Base-by-base conservation (phyloP, 2,797 vertebrate species). In the Loris lydekkerianus region DNA sequence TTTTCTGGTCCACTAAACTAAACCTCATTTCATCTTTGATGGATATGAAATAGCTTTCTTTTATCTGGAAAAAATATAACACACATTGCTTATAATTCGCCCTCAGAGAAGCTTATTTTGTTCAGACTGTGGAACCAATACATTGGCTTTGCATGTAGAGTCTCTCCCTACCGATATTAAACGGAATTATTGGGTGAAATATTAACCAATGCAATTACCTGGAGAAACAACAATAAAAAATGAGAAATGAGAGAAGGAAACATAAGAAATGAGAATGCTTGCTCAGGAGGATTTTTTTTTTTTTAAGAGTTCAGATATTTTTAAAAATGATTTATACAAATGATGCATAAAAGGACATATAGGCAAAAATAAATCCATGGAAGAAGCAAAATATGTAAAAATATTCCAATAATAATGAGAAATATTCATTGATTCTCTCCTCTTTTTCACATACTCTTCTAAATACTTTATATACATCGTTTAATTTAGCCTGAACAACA, bases 1-100 rank as follows among this genome's bases (percentile, higher is more conserved):
- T 94, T 95, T 96, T 95, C 83, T 94, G 82, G 70, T 78, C 56
- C 76, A 95, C 87, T 96, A 90, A 93, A 73, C 80, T 95, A 95
- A 96, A 89, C 40, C 58, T 83, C 89, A 95, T 94, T 96, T 96
- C 88, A 89, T 75, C 89, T 81, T 95, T 69, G 80, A 91, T 94
- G 61, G 84, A 61, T 94, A 85, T 83, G 87, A 93, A 97, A 95
- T 56, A 86, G 27, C 58, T 89, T 29, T 18, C 14, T 92, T 95
- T 91, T 90, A 95, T 78, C 84, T 91, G 53, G 60, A 78, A 97
- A 85, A 46, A 31, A 61, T 89, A 87, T 7, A 92, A 61, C 31
- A 91, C 21, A 82, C 18, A 85, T 40, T 82, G 29, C 58, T 95
- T 91, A 76, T 84, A 75, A 94, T 82, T 93, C 93, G 4, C 63